Evolutionary conservation across 1,140 invertebrate species (phyloP), one percentile per base, ranked within the genome.

Genomic region (Anadara kagoshimensis): DNA sequence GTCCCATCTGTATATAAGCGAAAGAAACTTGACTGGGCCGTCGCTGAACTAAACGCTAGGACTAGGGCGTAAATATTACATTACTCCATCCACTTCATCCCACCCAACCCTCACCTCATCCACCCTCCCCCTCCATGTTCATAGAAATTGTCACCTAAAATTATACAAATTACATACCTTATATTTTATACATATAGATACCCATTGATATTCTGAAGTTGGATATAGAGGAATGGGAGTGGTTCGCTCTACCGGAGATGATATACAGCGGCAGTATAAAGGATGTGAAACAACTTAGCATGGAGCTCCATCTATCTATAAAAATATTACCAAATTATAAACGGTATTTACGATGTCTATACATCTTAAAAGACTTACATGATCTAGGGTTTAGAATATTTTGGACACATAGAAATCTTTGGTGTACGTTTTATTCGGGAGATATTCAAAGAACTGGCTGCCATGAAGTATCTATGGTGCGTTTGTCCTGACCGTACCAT

Each of bases 211-310:
- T 79, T 24, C n/a, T 83, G 16, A 83, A 83, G 47, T n/a, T 83
- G 36, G 82, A 83, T 65, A 78, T 83, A 5, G 82, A 83, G 56
- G 78, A 83, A 62, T 83, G 80, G 80, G 82, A 83, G 53, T 80
- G 80, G 80, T 57, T 76, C 12, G 80, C 79, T 18, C 29, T 83
- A 24, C 80, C 80, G 2, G 51, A 79, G 16, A 56, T 83, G 41
- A 29, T 83, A 16, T 26, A 61, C 2, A 45, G 54, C 24, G 72
- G 69, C 1, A 41, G 58, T 12, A 26, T 83, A 22, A 16, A 22
- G 0, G 20, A 74, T 7, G 57, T 77, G 0, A 69, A 62, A 18
- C 82, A 83, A 54, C 57, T 83, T 53, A 24, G 78, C 0, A 58
- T 79, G 43, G 80, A 81, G 43, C 62, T 79, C 7, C 82, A 84